A percentile compares a stretch with the other conserved stretches of the same genome.
These are phyloP conservation scores for Pseudorhombus dupliciocellatus DNA, from an alignment of 2,113 vertebrate genomes.

Conservation along the genomic window DNA sequence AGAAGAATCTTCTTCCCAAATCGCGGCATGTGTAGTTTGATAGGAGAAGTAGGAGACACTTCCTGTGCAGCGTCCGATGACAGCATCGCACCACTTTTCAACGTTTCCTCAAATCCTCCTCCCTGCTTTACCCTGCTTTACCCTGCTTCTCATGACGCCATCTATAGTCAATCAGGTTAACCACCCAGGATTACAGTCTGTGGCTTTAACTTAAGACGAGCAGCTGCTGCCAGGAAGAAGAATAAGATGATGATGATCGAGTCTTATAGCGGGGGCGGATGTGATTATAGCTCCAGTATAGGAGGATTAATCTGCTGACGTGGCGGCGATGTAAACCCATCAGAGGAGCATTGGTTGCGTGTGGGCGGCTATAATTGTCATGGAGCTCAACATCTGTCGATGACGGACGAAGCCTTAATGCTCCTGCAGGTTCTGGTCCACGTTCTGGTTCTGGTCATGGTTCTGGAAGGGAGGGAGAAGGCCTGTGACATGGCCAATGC, in stretches of 20 bases:
- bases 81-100: too few relatives aligned
- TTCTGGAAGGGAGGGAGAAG: conserved; percentile 86
- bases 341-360: too few relatives aligned
- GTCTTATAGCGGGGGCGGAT: neutral
- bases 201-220: neutral
- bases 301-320: conserved; percentile 13
- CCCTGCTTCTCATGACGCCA: conserved; percentile 21
- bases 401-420: neutral
- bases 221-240: conserved; percentile 4
- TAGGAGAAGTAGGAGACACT: too few relatives aligned
- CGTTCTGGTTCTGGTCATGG: conserved; percentile 65
- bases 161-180: conserved; percentile 39
- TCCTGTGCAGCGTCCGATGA: too few relatives aligned
- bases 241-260: conserved; percentile 2
- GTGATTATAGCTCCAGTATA: conserved; percentile 8
- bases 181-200: conserved; percentile 13
- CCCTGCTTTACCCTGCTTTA: too few relatives aligned
- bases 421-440: conserved; percentile 56
- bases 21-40: too few relatives aligned
- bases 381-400: neutral
- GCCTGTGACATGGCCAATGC: conserved; percentile 93
- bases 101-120: neutral
- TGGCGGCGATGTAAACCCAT: neutral
- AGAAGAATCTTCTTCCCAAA: too few relatives aligned
- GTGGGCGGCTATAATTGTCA: too few relatives aligned